A percentile compares a stretch with the other conserved stretches of the same genome.
phyloP scores from a whole-genome alignment of 2,797 vertebrate species.

The Eulemur mongoz region DNA sequence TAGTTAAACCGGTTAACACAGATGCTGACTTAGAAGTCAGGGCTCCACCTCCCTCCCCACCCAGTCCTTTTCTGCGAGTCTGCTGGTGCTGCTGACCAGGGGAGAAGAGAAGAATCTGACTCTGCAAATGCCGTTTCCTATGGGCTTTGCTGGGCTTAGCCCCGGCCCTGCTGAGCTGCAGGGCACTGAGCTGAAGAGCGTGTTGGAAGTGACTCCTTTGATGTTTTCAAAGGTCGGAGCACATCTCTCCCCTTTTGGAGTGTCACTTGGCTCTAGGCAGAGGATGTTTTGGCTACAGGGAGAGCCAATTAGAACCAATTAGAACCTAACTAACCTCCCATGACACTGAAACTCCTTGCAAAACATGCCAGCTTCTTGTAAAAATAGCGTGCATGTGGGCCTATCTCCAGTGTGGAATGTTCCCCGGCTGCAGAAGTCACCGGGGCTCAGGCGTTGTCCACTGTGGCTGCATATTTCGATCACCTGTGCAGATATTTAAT shows the following conservation, averaged over 20 bases:
- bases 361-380: conserved; percentile 69
- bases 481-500: neutral
- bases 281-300: conserved; percentile 61
- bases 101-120: neutral
- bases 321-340: conserved; percentile 72
- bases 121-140: conserved; percentile 40
- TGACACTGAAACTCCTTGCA: conserved; percentile 68
- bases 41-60: neutral
- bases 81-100: neutral
- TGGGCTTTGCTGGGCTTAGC: conserved; percentile 10
- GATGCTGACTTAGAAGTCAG: neutral
- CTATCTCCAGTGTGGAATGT: neutral
- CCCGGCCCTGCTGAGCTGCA: conserved; percentile 20
- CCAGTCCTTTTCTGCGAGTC: neutral
- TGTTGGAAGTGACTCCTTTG: conserved; percentile 64
- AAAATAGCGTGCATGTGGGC: neutral
- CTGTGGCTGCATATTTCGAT: neutral
- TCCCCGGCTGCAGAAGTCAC: neutral
- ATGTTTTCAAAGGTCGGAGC: conserved; percentile 74
- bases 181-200: conserved; percentile 33
- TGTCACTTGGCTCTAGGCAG: conserved; percentile 59
- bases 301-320: conserved; percentile 76
- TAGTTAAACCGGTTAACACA: neutral
- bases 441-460: neutral
- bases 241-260: conserved; percentile 57